Percentiles rank a stretch among this genome's conserved stretches.
Conservation (phyloP, 2,888 invertebrate genomes). For the Tenthredo amoena region DNA sequence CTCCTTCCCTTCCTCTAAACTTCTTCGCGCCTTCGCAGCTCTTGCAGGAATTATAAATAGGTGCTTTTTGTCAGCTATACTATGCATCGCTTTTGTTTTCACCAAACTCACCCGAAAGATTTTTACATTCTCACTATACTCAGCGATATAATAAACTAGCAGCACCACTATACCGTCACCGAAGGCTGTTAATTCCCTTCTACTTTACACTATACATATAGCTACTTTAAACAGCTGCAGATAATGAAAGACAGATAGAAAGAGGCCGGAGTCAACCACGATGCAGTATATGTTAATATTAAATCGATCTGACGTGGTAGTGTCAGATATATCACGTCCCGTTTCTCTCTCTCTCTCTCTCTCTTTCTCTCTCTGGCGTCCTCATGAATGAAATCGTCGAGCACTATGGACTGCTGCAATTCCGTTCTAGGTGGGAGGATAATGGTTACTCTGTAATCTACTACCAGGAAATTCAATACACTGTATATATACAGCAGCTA, state of each 20-base stretch:
- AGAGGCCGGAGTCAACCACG: background rate
- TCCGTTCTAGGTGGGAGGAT: conserved; percentile 3
- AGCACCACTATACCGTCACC: background rate
- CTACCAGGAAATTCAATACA: background rate
- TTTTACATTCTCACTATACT: background rate
- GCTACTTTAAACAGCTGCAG: background rate
- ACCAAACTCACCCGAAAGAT: background rate
- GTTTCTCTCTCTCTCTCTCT: background rate
- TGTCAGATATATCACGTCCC: background rate
- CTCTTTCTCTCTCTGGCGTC: background rate
- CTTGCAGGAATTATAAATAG: conserved; percentile 37
- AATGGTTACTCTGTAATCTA: conserved; percentile 32
- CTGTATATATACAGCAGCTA: background rate
- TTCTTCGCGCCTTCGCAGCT: conserved; percentile 1
- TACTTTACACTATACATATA: background rate
- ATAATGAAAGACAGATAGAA: background rate
- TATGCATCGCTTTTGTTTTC: conserved; percentile 22
- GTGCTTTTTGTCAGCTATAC: background rate
- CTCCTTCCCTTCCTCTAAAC: background rate
- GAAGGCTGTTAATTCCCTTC: background rate
- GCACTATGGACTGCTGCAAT: background rate
- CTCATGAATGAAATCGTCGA: conserved; percentile 31
- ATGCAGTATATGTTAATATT: background rate
- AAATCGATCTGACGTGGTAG: background rate
- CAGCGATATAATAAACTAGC: background rate